Conservation (phyloP, 2,797 vertebrate genomes). For the Sus cebifrons region DNA sequence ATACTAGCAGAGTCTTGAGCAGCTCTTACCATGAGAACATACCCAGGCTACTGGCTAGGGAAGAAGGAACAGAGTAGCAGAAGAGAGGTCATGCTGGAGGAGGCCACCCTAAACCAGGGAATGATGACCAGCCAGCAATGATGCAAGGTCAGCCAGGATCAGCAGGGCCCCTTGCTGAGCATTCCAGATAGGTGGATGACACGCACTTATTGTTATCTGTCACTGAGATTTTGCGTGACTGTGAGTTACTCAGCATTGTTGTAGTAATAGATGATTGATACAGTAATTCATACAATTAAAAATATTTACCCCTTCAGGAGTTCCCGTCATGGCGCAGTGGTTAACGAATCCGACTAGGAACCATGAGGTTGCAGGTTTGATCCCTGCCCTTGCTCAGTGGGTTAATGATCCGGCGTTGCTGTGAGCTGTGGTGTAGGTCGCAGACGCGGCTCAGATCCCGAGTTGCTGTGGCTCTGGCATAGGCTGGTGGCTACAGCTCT, state of each 20-base stretch:
- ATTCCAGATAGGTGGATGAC: too few relatives aligned
- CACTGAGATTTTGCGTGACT: not conserved
- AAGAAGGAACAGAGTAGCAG: too few relatives aligned
- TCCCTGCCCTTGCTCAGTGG: too few relatives aligned
- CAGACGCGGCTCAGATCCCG: too few relatives aligned
- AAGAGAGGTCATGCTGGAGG: not conserved
- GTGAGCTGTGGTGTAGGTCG: too few relatives aligned
- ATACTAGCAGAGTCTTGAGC: not conserved
- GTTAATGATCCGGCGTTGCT: too few relatives aligned
- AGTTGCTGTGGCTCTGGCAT: too few relatives aligned
- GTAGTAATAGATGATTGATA: not conserved
- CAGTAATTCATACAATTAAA: not conserved
- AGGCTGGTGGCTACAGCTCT: too few relatives aligned
- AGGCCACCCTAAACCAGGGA: not conserved
- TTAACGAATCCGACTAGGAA: too few relatives aligned
- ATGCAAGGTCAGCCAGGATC: not conserved
- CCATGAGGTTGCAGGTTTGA: too few relatives aligned
- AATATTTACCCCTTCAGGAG: not conserved
- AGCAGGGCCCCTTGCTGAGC: not conserved
- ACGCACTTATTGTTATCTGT: not conserved
- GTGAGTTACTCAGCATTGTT: not conserved
- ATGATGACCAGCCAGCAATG: not conserved
- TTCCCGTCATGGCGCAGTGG: too few relatives aligned
- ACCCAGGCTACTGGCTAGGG: not conserved
- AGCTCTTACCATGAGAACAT: not conserved